Evolutionary conservation across 2,113 vertebrate genomes (phyloP), one percentile per base, ranked within the genome.

Genomic region (Microtus pennsylvanicus): DNA sequence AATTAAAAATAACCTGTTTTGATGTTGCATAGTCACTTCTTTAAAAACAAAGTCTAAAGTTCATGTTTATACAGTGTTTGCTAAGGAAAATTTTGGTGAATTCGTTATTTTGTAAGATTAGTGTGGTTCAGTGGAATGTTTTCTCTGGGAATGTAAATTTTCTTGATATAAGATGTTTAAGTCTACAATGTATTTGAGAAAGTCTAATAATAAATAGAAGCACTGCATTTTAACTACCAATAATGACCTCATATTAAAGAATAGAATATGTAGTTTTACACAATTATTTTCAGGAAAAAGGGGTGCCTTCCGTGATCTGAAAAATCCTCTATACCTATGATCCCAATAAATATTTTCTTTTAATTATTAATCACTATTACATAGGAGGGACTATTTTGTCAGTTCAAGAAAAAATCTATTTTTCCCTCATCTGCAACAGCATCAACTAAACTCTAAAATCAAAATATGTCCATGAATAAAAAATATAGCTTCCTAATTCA

Each of bases 331-430:
- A 30, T 1, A 52, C 33, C 75, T 77, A 78, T 70, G 5, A 2
- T 58, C 33, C 58, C 24, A 47, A 17, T 1, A 94, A 96, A 77
- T 91, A 67, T 63, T 90, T 89, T 93, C n/a, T 91, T 93, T 77
- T 75, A 89, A 35, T 42, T 95, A 72, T 52, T 89, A 58, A 89
- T 33, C 16, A 74, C 5, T 52, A 82, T 61, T 82, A 47, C 24
- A 95, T 12, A 88, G 30, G 92, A 96, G 69, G 94, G 3, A 72
- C 16, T 90, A 65, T 42, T 69, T n/a, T 11, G 24, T 19, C 61
- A 42, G 52, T 61, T 95, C 17, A 3, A 52, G 95, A 92, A 87
- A 30, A 82, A 33, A 33, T 65, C 1, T 33, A n/a, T 86, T 74
- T 67, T 67, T 6, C 4, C 89, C 94, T 96, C 85, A 88, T 92